A percentile compares a stretch with the other conserved stretches of the same genome.
phyloP scores from a whole-genome alignment of 2,888 invertebrate genomes.

The Cyclophora albipunctata region DNA sequence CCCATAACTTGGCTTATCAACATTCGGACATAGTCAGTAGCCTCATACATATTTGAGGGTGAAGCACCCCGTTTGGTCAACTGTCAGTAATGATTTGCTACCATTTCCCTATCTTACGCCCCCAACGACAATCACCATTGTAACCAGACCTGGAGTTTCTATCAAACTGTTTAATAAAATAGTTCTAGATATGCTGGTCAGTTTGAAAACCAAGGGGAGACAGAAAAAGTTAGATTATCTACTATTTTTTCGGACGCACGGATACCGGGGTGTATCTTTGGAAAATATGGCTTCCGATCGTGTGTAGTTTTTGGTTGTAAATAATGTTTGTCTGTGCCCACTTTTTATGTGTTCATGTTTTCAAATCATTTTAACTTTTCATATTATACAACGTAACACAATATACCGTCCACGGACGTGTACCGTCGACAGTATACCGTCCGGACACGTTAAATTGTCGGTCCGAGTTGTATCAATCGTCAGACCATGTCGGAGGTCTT shows the following conservation, averaged over 20 bases:
- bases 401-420: too few species aligned
- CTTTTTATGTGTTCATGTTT: slow-evolving; percentile 2
- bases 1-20: slow-evolving; percentile 71
- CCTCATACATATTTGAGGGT: slow-evolving; percentile 75
- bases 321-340: neutral
- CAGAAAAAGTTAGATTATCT: slow-evolving; percentile 73
- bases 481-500: too few species aligned
- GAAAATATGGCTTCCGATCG: slow-evolving; percentile 74
- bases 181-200: slow-evolving; percentile 28
- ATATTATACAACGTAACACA: too few species aligned
- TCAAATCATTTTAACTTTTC: too few species aligned
- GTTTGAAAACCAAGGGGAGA: slow-evolving; percentile 55
- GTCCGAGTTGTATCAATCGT: too few species aligned
- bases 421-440: too few species aligned
- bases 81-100: slow-evolving; percentile 76
- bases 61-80: slow-evolving; percentile 70
- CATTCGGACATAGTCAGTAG: slow-evolving; percentile 73
- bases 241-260: slow-evolving; percentile 67
- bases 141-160: slow-evolving; percentile 21
- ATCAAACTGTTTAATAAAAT: neutral
- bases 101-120: slow-evolving; percentile 61
- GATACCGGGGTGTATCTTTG: slow-evolving; percentile 61
- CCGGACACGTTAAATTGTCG: too few species aligned
- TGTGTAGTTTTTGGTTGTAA: slow-evolving; percentile 29
- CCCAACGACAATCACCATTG: slow-evolving; percentile 38